Percentiles rank a stretch among this genome's conserved stretches.
Evolutionary conservation across 2,888 invertebrate species (phyloP).

Genomic region (Heliconius cydno): DNA sequence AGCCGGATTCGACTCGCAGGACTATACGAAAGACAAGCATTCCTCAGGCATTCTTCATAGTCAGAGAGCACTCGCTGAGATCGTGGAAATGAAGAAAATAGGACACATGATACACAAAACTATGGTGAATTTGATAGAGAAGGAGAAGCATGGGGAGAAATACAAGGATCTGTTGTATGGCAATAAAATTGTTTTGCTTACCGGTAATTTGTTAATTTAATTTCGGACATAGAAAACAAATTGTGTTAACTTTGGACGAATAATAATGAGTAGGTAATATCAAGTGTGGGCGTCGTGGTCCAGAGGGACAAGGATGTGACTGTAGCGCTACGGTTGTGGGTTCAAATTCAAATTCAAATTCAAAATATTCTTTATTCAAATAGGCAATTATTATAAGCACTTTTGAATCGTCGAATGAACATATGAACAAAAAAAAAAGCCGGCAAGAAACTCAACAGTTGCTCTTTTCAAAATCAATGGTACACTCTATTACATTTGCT

Average conservation of each 20-base stretch:
- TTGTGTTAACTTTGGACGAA: not conserved
- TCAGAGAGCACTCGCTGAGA: constrained; percentile 78
- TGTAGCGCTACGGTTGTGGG: no score
- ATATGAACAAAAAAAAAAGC: no score
- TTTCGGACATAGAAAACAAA: not conserved
- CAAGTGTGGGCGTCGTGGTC: not conserved
- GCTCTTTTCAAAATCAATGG: no score
- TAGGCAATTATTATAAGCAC: no score
- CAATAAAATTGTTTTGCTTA: constrained; percentile 75
- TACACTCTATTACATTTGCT: no score
- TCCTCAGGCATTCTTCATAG: constrained; percentile 73
- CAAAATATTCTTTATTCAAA: no score
- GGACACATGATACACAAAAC: constrained; percentile 77
- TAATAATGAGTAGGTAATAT: not conserved
- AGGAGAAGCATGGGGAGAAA: constrained; percentile 63
- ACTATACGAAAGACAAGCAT: constrained; percentile 62
- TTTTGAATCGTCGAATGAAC: no score
- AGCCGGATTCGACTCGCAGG: constrained; percentile 61
- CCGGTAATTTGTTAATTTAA: constrained; percentile 55
- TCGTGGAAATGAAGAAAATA: constrained; percentile 79
- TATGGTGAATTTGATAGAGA: constrained; percentile 72
- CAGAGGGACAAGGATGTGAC: no score
- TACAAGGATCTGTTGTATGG: constrained; percentile 73
- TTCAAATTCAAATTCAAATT: no score
- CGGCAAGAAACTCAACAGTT: no score